Conservation (phyloP, 2,113 vertebrate genomes). For the Chloropsis cyanopogon region DNA sequence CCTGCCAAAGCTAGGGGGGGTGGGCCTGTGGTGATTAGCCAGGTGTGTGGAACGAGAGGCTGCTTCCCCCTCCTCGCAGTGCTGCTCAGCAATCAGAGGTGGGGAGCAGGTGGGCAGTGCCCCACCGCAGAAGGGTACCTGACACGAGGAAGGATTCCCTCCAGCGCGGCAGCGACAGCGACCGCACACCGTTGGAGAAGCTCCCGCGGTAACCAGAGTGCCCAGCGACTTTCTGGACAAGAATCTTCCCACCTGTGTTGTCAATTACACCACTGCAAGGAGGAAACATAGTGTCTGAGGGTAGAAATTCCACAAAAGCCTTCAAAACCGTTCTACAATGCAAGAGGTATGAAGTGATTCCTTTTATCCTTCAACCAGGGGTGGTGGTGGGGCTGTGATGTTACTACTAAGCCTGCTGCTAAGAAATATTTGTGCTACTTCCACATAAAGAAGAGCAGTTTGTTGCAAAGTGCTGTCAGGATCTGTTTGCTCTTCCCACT, state of each 20-base stretch:
- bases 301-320: neutral
- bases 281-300: neutral
- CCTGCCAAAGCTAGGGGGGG: neutral
- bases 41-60: neutral
- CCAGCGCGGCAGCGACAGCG: conserved; percentile 89
- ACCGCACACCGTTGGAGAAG: conserved; percentile 85
- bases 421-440: neutral
- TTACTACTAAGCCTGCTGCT: neutral
- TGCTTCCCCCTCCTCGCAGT: accelerated
- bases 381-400: neutral
- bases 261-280: conserved; percentile 84
- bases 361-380: neutral
- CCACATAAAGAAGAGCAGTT: neutral
- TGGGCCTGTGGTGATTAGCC: neutral
- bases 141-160: conserved; percentile 91
- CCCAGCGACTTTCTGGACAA: conserved; percentile 90
- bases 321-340: neutral
- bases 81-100: accelerated
- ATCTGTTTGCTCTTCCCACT: conserved; percentile 3
- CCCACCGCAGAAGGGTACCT: conserved; percentile 70
- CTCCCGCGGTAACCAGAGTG: conserved; percentile 88
- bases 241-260: conserved; percentile 89
- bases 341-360: neutral
- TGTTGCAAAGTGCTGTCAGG: neutral
- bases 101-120: accelerated